Evolutionary conservation across 2,888 invertebrate genomes (phyloP).

Genomic region (Ophion slaviceki): DNA sequence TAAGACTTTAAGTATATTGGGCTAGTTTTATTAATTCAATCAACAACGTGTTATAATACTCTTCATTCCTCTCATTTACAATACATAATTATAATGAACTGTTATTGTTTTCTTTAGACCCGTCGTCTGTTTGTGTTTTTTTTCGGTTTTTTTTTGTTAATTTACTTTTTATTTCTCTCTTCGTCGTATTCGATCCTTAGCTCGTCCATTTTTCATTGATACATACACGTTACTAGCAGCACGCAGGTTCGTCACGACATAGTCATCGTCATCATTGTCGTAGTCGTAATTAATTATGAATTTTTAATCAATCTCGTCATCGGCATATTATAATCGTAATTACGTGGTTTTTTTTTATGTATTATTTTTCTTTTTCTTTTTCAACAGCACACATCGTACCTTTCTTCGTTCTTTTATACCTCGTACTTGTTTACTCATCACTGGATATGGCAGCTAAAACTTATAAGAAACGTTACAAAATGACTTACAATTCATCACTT

Average conservation of each 20-base stretch:
- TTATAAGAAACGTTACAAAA: conserved; percentile 83
- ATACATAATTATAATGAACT: conserved; percentile 80
- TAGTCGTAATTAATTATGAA: conserved; percentile 65
- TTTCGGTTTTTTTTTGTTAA: conserved; percentile 6
- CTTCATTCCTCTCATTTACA: conserved; percentile 82
- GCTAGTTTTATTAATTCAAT: conserved; percentile 84
- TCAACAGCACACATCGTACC: conserved; percentile 75
- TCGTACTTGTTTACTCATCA: conserved; percentile 72
- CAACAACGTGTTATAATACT: conserved; percentile 84
- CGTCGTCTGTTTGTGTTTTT: conserved; percentile 76
- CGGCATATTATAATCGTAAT: conserved; percentile 68
- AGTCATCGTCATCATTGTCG: conserved; percentile 63
- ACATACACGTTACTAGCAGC: conserved; percentile 76
- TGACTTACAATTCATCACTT: conserved; percentile 77
- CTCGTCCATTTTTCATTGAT: conserved; percentile 77
- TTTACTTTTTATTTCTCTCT: conserved; percentile 67
- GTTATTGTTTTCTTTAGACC: conserved; percentile 80
- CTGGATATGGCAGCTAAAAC: conserved; percentile 82
- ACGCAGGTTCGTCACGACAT: conserved; percentile 71
- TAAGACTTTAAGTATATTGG: conserved; percentile 76
- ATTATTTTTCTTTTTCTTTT: neutral
- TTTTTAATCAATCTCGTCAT: conserved; percentile 57
- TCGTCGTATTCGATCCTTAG: conserved; percentile 69
- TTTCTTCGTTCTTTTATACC: conserved; percentile 57
- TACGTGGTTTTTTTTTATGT: conserved; percentile 49